Conservation (phyloP, 2,888 invertebrate genomes). For the Agonopterix alstromeriana region DNA sequence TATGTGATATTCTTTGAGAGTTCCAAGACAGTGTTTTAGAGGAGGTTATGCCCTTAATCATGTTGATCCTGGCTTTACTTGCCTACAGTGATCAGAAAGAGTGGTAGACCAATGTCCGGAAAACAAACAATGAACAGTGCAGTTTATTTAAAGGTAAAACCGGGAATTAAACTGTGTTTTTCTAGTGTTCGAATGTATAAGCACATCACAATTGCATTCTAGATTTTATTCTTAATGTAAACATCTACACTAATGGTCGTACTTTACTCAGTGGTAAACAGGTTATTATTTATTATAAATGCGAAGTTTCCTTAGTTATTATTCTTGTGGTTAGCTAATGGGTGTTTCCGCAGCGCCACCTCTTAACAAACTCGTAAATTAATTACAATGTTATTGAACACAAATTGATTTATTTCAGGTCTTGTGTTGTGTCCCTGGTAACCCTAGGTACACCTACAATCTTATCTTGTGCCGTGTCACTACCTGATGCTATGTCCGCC, state of each 20-base stretch:
- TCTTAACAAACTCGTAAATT: too few relatives aligned
- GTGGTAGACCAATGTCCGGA: too few relatives aligned
- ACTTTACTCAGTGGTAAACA: neutral
- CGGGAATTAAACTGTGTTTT: too few relatives aligned
- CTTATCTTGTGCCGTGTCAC: slow-evolving; percentile 12
- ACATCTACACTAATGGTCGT: neutral
- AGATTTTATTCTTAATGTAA: neutral
- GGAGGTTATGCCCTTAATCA: too few relatives aligned
- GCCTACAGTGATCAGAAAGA: too few relatives aligned
- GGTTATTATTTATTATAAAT: neutral
- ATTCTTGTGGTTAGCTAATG: neutral
- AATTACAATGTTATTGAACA: neutral
- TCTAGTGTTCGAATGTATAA: too few relatives aligned
- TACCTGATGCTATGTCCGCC: slow-evolving; percentile 26
- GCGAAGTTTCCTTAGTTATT: neutral
- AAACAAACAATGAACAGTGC: too few relatives aligned
- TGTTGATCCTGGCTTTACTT: too few relatives aligned
- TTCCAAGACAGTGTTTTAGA: too few relatives aligned
- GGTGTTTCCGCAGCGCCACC: neutral
- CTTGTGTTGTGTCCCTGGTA: slow-evolving; percentile 9
- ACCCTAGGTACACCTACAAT: slow-evolving; percentile 14
- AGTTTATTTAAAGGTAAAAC: too few relatives aligned
- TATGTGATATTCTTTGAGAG: too few relatives aligned
- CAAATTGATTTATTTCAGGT: neutral
- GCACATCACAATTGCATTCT: too few relatives aligned